Conservation (phyloP, 2,797 vertebrate species). For the Pogoniulus pusillus region DNA sequence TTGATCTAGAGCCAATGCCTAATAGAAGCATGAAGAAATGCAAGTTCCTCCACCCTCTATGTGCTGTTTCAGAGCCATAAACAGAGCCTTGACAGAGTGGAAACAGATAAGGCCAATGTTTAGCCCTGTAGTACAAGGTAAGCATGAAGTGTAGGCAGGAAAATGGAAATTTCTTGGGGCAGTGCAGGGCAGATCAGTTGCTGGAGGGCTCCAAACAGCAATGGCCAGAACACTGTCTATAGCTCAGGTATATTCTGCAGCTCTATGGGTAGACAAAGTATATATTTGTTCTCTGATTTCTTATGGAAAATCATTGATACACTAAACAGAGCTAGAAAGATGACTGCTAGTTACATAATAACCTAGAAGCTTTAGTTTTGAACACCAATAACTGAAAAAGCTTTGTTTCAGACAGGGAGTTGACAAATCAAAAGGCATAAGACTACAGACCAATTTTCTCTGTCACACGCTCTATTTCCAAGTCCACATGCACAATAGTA, state of each 20-base stretch:
- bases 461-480: not conserved
- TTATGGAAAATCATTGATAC: fast-evolving
- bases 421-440: not conserved
- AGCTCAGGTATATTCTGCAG: not conserved
- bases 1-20: slow-evolving; percentile 34
- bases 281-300: not conserved
- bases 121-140: not conserved
- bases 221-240: not conserved
- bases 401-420: not conserved
- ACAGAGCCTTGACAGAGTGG: not conserved
- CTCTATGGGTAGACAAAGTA: not conserved
- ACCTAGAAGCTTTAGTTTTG: not conserved
- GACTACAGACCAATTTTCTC: not conserved
- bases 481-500: not conserved
- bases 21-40: slow-evolving; percentile 34
- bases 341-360: not conserved
- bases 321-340: not conserved
- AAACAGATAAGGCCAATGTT: not conserved
- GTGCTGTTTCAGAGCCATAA: slow-evolving; percentile 12
- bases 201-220: not conserved
- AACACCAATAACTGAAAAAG: not conserved
- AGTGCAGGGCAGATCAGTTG: not conserved
- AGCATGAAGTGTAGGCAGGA: not conserved
- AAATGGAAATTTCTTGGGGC: not conserved
- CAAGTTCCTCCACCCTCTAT: not conserved